These are phyloP conservation scores for Papilio gigon DNA, from an alignment of 2,888 invertebrate genomes.

Conservation along the genomic window DNA sequence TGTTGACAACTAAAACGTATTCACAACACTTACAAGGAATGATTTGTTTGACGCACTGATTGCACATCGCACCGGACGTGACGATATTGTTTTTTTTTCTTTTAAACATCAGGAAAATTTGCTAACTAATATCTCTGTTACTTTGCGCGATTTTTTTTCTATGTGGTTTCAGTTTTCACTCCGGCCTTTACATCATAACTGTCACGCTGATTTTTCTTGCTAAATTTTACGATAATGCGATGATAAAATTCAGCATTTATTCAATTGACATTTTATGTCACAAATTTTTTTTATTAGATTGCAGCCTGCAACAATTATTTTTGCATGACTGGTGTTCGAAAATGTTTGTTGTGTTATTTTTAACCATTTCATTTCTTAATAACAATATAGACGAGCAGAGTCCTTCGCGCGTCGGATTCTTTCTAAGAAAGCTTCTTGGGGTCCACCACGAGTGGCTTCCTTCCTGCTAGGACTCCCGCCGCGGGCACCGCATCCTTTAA, in stretches of 20 bases:
- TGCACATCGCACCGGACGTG: slow-evolving; percentile 6
- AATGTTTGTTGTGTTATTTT: neutral
- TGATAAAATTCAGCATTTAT: neutral
- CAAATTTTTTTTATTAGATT: too few relatives aligned
- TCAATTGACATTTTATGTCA: too few relatives aligned
- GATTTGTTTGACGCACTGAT: slow-evolving; percentile 11
- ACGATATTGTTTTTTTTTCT: neutral
- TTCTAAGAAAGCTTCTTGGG: slow-evolving; percentile 61
- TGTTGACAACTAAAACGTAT: neutral
- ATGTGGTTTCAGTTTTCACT: neutral
- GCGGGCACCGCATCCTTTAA: slow-evolving; percentile 68
- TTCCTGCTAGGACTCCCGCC: slow-evolving; percentile 75
- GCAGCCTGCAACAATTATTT: too few relatives aligned
- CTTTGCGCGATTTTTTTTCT: neutral
- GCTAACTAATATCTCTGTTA: neutral
- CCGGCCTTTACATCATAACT: neutral
- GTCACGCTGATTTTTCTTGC: neutral
- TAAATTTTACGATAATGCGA: neutral
- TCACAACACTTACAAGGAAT: slow-evolving; percentile 14
- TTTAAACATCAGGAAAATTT: neutral
- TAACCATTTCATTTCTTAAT: neutral
- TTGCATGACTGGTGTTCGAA: neutral
- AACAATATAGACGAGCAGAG: slow-evolving; percentile 62
- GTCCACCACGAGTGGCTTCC: slow-evolving; percentile 70
- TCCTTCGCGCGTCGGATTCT: slow-evolving; percentile 59